Base-by-base conservation (phyloP, 2,113 vertebrate species). In the Oncorhynchus clarkii region DNA sequence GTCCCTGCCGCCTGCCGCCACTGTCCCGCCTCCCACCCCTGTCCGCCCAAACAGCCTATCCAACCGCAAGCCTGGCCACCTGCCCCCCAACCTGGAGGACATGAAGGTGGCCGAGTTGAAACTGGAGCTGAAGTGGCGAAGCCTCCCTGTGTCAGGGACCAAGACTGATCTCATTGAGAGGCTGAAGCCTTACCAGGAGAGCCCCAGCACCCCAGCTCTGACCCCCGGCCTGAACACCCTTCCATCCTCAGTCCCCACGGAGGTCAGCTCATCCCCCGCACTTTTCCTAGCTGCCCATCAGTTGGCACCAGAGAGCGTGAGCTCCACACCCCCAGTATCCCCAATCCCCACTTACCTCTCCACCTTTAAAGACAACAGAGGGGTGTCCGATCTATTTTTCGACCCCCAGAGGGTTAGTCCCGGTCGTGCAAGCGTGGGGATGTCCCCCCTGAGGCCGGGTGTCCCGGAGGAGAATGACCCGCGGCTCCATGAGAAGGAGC, bases 91-190 rank as follows among this genome's bases (percentile, higher is more conserved):
- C 86, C 72, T 99, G 93, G 98, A 99, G 48, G 98, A 99, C 80
- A 90, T 99, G 92, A 99, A 99, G 97, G 98, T 99, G 73, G 96
- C 97, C 0, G 97, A 99, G 88, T 91, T 99, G 65, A 99, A 99
- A 88, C 94, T 97, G 90, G 97, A 99, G 86, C 91, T 99, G 54
- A 99, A 99, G 87, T 85, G 98, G 45, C 94, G 98, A 66, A 95
- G 97, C 27, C 92, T 99, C 39, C 98, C 97, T 0, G 98, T 99
- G 67, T 99, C 98, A 0, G 98, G 97, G 87, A 99, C 97, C 69
- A 99, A 99, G 88, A 96, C 95, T 0, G 96, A 99, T 86, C 96
- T 99, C 76, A 98, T 99, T 22, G 98, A 99, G 79, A 94, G 96
- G 49, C 91, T 99, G 78, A 99, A 96, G 87, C 95, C 95, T 68